These are phyloP conservation scores for Drosophila suboccidentalis DNA, from an alignment of 2,888 invertebrate genomes.

Conservation along the genomic window DNA sequence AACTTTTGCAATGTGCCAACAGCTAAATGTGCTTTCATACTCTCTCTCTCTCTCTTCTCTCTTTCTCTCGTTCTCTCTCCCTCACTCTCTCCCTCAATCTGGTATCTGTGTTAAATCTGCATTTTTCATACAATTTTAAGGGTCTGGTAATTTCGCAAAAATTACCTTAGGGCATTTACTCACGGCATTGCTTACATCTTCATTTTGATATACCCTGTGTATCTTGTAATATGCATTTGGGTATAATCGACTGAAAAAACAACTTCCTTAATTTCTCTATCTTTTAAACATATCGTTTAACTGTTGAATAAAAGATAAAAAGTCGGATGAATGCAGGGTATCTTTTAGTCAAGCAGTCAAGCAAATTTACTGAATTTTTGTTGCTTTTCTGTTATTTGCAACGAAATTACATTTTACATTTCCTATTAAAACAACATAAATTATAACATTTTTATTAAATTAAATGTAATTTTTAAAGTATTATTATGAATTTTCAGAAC, in stretches of 20 bases:
- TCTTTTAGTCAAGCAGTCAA: background rate
- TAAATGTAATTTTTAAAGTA: background rate
- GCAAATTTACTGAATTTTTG: background rate
- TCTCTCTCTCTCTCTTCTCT: conserved; percentile 11
- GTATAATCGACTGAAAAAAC: background rate
- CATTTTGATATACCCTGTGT: conserved; percentile 7
- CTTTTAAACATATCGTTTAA: background rate
- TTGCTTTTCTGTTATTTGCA: conserved; percentile 35
- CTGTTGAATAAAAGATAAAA: too few species aligned
- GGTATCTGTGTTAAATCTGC: conserved; percentile 29
- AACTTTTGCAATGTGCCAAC: conserved; percentile 66
- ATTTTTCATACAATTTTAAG: conserved; percentile 48
- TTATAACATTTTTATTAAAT: conserved; percentile 33
- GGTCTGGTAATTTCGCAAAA: conserved; percentile 34
- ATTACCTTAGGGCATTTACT: conserved; percentile 40
- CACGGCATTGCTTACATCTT: conserved; percentile 36
- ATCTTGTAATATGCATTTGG: background rate
- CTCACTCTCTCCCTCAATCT: background rate
- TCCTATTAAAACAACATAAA: conserved; percentile 51
- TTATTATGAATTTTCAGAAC: background rate
- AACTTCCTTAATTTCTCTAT: too few species aligned
- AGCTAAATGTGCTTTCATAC: conserved; percentile 26
- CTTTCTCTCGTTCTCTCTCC: background rate
- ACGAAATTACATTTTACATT: conserved; percentile 45
- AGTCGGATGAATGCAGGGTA: too few species aligned